Evolutionary conservation across 1,140 invertebrate species (phyloP), one percentile per base, ranked within the genome.

Genomic region (Daktulosphaira vitifoliae): DNA sequence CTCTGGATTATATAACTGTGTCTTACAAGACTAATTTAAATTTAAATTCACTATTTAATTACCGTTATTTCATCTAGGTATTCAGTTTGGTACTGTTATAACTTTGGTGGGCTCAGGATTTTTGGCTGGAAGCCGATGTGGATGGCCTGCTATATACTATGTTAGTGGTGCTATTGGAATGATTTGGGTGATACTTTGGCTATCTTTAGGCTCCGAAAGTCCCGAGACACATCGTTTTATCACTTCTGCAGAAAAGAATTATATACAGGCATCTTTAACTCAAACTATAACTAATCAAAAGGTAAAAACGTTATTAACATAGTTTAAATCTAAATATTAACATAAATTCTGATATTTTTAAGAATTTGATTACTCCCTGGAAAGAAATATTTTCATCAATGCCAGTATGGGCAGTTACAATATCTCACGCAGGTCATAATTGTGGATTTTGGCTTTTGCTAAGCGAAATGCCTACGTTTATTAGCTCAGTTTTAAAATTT

Each of bases 401-500:
- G 15, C 78, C 81, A 5, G 77, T 84, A 1, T 82, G 79, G 79
- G 82, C 81, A 2, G 75, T 83, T 37, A 75, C 81, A 33, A 70
- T 81, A 3, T 78, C 77, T 7, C 81, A 85, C 68, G 78, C 81
- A 70, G 78, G 79, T 23, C 79, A 82, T 68, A 82, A 83, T 71
- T 86, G 82, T 92, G 91, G 90, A 1, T 91, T 90, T 72, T 95
- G 92, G 79, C 94, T 88, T 2, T 78, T 97, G 46, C 79, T 96
- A 49, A 92, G 90, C 0, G 85, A 92, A 76, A 84, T 97, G 68
- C 94, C 95, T 0, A 87, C 84, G 0, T 98, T 92, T 72, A 85
- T 98, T 81, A 83, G 84, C n/a, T 80, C 83, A 51, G 84, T 95
- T 0, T 78, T 96, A 1, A 76, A 83, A 49, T 87, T 88, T 68